phyloP scores from a whole-genome alignment of 2,113 vertebrate genomes.

The Kryptolebias marmoratus region DNA sequence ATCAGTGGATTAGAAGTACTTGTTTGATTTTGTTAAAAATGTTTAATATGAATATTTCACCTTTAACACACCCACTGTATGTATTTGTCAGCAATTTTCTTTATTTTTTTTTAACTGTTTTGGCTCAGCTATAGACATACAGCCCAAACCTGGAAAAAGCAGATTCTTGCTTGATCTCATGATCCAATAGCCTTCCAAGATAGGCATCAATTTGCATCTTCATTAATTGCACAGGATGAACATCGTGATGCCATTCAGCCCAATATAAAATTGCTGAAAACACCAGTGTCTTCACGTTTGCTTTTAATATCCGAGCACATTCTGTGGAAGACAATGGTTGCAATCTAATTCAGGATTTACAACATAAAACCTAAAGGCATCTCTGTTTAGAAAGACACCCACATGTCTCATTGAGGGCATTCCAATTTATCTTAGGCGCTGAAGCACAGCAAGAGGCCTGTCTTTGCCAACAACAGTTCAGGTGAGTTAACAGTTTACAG shows the following conservation, averaged over 20 bases:
- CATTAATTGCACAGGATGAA: neutral
- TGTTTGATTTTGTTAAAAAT: too few relatives aligned
- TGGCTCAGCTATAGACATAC: too few relatives aligned
- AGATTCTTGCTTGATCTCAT: neutral
- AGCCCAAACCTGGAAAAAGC: neutral
- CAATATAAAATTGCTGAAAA: neutral
- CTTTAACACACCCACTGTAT: neutral
- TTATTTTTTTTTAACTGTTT: neutral
- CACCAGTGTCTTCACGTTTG: neutral
- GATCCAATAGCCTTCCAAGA: neutral
- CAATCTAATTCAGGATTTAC: neutral
- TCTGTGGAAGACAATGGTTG: neutral
- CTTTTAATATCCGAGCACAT: neutral
- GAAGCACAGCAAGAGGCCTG: neutral
- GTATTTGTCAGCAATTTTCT: too few relatives aligned
- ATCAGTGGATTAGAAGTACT: too few relatives aligned
- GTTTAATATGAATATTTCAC: neutral
- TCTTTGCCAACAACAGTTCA: conserved; percentile 1
- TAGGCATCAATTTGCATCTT: neutral
- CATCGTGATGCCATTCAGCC: neutral
- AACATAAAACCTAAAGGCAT: neutral
- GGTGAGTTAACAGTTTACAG: neutral
- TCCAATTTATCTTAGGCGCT: neutral
- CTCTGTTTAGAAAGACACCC: neutral
- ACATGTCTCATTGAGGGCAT: neutral